Evolutionary conservation across 2,113 vertebrate genomes (phyloP).

Genomic region (Sula dactylatra): DNA sequence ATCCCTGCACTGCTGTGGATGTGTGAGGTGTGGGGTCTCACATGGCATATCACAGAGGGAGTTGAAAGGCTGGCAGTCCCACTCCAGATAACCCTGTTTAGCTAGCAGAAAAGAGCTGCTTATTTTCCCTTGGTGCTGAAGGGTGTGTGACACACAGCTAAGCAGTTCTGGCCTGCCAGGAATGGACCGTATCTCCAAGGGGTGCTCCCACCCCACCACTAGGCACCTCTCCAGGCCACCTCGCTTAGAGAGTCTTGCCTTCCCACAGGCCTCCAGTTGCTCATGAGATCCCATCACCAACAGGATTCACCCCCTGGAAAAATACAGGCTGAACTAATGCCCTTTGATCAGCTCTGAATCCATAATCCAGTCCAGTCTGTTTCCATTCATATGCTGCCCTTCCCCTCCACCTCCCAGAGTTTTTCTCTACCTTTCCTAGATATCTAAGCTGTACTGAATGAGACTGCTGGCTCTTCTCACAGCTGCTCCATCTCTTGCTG

Average conservation of each 20-base stretch:
- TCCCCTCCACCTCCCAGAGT: not conserved
- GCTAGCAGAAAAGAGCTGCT: not conserved
- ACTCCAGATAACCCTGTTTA: not conserved
- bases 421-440: not conserved
- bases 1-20: not conserved
- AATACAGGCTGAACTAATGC: not conserved
- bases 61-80: not conserved
- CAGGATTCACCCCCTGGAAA: not conserved
- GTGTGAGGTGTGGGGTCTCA: not conserved
- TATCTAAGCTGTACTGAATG: not conserved
- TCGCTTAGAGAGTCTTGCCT: not conserved
- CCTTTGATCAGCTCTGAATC: not conserved
- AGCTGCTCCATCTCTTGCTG: not conserved
- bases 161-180: not conserved
- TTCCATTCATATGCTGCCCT: not conserved
- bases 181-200: not conserved
- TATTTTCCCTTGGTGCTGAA: not conserved
- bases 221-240: not conserved
- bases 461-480: slow-evolving; percentile 3
- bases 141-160: not conserved
- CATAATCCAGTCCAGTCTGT: not conserved
- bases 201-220: not conserved
- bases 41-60: accelerated
- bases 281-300: not conserved
- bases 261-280: not conserved